Conservation (phyloP, 2,888 invertebrate species). For the Acanthosepion pharaonis region DNA sequence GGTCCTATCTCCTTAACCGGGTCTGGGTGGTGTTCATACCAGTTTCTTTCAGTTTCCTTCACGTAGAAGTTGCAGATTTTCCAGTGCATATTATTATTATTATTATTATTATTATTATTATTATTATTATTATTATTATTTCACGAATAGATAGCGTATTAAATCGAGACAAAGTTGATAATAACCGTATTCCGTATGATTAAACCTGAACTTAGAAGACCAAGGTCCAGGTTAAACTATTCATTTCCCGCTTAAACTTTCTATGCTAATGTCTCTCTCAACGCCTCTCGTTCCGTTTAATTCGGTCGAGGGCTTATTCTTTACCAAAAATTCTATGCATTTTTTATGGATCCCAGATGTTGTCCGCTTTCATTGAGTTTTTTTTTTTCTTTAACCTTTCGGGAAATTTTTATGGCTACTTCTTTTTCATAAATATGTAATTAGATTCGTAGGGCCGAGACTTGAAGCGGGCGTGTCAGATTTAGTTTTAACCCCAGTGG, state of each 20-base stretch:
- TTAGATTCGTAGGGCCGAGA: neutral
- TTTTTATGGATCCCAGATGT: neutral
- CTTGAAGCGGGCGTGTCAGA: conserved; percentile 11
- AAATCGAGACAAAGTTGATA: neutral
- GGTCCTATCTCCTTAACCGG: no score
- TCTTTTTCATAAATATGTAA: conserved; percentile 22
- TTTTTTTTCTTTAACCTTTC: neutral
- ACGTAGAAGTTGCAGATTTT: no score
- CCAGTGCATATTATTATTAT: neutral
- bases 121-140: no score
- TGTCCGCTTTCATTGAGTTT: no score
- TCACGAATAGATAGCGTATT: neutral
- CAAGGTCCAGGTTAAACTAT: neutral
- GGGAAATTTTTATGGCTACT: conserved; percentile 7
- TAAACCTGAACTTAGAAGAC: neutral
- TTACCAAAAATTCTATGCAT: conserved; percentile 2
- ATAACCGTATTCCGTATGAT: neutral
- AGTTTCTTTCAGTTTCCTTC: no score
- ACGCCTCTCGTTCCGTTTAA: neutral
- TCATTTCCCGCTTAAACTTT: neutral
- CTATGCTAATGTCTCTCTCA: neutral
- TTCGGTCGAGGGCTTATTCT: neutral
- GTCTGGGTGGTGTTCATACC: no score
- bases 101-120: no score
- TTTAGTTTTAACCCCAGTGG: neutral